These are phyloP conservation scores for Trimorus sp. DNA, from an alignment of 2,888 invertebrate species.

Conservation along the genomic window DNA sequence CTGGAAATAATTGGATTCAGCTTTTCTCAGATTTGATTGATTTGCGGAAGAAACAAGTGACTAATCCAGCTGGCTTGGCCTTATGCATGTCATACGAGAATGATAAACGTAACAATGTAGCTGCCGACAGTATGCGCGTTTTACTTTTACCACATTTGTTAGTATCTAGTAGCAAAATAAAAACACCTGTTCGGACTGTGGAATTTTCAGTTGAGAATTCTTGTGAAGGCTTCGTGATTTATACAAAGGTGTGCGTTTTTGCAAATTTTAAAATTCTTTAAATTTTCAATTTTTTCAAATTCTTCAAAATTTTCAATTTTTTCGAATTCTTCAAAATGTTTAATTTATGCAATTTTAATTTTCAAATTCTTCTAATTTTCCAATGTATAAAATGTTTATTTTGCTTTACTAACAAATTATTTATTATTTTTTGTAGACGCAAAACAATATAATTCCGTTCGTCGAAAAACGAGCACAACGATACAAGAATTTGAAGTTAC, in stretches of 20 bases:
- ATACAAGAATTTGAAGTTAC: slow-evolving; percentile 1
- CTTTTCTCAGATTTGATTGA: slow-evolving; percentile 1
- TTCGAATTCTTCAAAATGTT: too few species aligned
- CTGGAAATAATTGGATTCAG: slow-evolving; percentile 1
- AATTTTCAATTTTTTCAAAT: too few species aligned
- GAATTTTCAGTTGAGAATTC: slow-evolving; percentile 7
- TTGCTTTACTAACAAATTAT: not conserved
- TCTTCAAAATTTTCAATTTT: too few species aligned
- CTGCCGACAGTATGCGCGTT: slow-evolving; percentile 22
- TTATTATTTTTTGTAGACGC: slow-evolving; percentile 10
- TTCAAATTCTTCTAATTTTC: too few species aligned
- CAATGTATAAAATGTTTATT: too few species aligned
- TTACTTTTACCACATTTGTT: slow-evolving; percentile 21
- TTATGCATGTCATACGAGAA: slow-evolving; percentile 11
- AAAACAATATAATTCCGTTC: not conserved
- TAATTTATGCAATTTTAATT: too few species aligned
- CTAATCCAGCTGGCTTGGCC: not conserved
- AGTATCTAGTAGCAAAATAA: slow-evolving; percentile 6
- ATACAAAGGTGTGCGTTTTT: slow-evolving; percentile 20
- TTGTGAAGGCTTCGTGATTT: slow-evolving; percentile 21
- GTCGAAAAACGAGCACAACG: slow-evolving; percentile 2
- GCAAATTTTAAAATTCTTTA: not conserved
- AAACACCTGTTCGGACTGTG: slow-evolving; percentile 10
- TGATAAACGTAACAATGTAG: not conserved
- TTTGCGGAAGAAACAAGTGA: not conserved